Conservation (phyloP, 2,113 vertebrate genomes). For the Heloderma charlesbogerti region DNA sequence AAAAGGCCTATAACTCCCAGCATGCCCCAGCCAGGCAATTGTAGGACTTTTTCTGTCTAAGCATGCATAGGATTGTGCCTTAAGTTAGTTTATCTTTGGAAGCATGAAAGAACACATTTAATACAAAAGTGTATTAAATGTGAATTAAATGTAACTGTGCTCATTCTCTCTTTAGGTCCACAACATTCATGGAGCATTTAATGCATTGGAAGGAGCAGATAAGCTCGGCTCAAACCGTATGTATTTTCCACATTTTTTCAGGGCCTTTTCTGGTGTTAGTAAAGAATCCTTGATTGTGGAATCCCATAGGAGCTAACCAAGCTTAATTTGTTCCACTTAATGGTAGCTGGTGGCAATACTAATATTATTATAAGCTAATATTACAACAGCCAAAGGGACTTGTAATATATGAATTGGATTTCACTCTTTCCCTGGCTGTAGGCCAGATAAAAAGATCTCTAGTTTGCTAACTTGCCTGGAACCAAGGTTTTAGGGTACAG, state of each 20-base stretch:
- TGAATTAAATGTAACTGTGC: too few relatives aligned
- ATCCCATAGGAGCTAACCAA: background rate
- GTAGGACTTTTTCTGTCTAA: too few relatives aligned
- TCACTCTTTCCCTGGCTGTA: background rate
- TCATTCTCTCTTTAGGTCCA: constrained; percentile 83
- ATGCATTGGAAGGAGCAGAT: constrained; percentile 93
- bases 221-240: constrained; percentile 92
- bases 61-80: too few relatives aligned
- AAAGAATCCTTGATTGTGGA: background rate
- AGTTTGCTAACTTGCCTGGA: background rate
- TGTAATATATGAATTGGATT: constrained; percentile 6
- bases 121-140: too few relatives aligned
- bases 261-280: background rate
- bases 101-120: constrained; percentile 21
- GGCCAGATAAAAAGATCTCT: background rate
- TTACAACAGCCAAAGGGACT: constrained; percentile 16
- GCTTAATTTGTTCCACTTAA: background rate
- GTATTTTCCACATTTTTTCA: constrained; percentile 68
- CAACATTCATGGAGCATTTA: constrained; percentile 94
- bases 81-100: background rate
- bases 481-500: background rate
- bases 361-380: background rate
- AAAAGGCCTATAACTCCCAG: too few relatives aligned
- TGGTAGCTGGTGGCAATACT: background rate
- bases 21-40: too few relatives aligned